Evolutionary conservation across 2,888 invertebrate species (phyloP).

Genomic region (Euproctis similis): DNA sequence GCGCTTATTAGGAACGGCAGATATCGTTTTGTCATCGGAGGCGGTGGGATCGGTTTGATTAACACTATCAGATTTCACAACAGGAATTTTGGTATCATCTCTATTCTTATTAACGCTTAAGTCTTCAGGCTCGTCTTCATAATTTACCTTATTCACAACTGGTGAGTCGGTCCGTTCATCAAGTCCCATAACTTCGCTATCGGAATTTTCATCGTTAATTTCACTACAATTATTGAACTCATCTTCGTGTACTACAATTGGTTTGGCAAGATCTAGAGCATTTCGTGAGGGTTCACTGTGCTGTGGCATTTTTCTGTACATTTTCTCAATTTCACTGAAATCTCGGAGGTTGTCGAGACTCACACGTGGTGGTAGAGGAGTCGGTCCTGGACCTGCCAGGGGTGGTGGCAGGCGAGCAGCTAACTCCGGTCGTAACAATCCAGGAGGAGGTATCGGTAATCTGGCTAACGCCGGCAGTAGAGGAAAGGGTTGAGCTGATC

Average conservation of each 20-base stretch:
- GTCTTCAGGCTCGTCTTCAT: slow-evolving; percentile 79
- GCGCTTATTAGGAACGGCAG: slow-evolving; percentile 78
- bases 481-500: slow-evolving; percentile 88
- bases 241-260: slow-evolving; percentile 41
- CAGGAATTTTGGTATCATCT: slow-evolving; percentile 73
- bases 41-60: slow-evolving; percentile 48
- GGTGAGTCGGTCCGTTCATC: slow-evolving; percentile 38
- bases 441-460: slow-evolving; percentile 81
- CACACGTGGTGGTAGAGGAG: slow-evolving; percentile 72
- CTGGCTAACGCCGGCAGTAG: slow-evolving; percentile 82
- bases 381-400: slow-evolving; percentile 43
- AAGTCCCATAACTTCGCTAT: slow-evolving; percentile 47
- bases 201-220: slow-evolving; percentile 51
- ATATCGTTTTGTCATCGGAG: slow-evolving; percentile 63
- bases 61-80: slow-evolving; percentile 39
- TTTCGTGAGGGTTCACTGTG: slow-evolving; percentile 47
- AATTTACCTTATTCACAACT: slow-evolving; percentile 48
- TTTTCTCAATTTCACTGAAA: slow-evolving; percentile 72
- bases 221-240: slow-evolving; percentile 58
- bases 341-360: slow-evolving; percentile 66
- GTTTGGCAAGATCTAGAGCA: slow-evolving; percentile 53
- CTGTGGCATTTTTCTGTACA: slow-evolving; percentile 65
- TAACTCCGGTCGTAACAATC: slow-evolving; percentile 78
- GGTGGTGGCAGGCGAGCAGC: slow-evolving; percentile 57
- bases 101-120: slow-evolving; percentile 81